Percentiles rank a stretch among this genome's conserved stretches.
Evolutionary conservation across 2,888 invertebrate genomes (phyloP).

Genomic region (Marasmarcha lunaedactyla): DNA sequence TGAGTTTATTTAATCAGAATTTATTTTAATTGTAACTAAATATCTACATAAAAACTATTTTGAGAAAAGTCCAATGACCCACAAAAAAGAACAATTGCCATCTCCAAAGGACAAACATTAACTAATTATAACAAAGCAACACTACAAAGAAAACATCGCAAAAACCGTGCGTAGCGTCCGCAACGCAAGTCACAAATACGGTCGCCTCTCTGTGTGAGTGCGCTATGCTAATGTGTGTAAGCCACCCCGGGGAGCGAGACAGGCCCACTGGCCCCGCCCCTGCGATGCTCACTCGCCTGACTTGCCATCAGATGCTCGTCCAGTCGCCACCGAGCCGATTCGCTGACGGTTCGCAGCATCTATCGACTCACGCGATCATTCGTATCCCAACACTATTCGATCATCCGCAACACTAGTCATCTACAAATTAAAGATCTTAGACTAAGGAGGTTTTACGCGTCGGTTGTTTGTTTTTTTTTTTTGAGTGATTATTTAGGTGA

Average conservation of each 20-base stretch:
- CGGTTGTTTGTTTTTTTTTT: constrained; percentile 27
- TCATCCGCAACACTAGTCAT: constrained; percentile 48
- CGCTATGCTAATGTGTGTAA: constrained; percentile 8
- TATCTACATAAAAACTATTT: no score
- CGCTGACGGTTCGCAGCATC: constrained; percentile 63
- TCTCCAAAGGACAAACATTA: no score
- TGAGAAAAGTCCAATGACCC: no score
- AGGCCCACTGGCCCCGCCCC: constrained; percentile 45
- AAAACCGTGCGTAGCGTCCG: not conserved
- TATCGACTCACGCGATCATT: constrained; percentile 58
- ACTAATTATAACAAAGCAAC: no score
- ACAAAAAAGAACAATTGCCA: no score
- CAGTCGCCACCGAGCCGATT: constrained; percentile 68
- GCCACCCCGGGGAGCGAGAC: constrained; percentile 44
- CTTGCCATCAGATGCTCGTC: constrained; percentile 68
- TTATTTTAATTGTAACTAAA: no score
- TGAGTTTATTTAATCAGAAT: no score
- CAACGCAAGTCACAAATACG: not conserved
- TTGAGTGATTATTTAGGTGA: constrained; percentile 33
- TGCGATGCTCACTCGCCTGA: constrained; percentile 67
- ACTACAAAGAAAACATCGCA: not conserved
- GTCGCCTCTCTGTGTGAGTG: constrained; percentile 31
- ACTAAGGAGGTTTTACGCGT: constrained; percentile 26
- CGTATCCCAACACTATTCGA: constrained; percentile 17
- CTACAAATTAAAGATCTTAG: constrained; percentile 44